phyloP scores from a whole-genome alignment of 2,797 vertebrate genomes.

The Silurus aristotelis region DNA sequence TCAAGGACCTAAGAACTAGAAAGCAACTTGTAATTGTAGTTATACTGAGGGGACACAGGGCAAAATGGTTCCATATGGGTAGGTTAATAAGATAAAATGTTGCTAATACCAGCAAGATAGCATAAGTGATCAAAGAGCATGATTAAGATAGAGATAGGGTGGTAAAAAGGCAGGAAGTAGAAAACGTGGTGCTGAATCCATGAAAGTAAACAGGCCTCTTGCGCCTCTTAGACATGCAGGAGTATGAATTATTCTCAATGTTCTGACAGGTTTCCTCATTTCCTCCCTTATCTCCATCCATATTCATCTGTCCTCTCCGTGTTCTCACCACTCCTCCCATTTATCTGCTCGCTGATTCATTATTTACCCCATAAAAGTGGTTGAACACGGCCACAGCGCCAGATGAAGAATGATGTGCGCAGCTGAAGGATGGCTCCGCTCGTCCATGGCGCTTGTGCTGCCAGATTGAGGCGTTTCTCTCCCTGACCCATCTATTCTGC shows the following conservation, averaged over 20 bases:
- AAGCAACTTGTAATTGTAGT: background rate
- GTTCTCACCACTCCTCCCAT: slow-evolving; percentile 31
- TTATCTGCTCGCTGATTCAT: slow-evolving; percentile 50
- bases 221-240: background rate
- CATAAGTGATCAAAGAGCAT: background rate
- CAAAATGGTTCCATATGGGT: background rate
- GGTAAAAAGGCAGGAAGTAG: background rate
- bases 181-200: background rate
- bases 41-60: background rate
- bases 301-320: slow-evolving; percentile 47
- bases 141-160: background rate
- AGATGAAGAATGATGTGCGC: slow-evolving; percentile 50
- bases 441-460: slow-evolving; percentile 26
- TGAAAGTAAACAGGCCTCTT: background rate
- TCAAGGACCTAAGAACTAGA: background rate
- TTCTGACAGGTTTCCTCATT: slow-evolving; percentile 35
- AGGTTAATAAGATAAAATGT: background rate
- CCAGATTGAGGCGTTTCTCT: slow-evolving; percentile 41
- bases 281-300: slow-evolving; percentile 45
- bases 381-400: background rate
- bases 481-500: slow-evolving; percentile 29
- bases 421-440: slow-evolving; percentile 49
- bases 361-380: slow-evolving; percentile 52
- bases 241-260: slow-evolving; percentile 47
- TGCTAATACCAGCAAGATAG: background rate